A percentile compares a stretch with the other conserved stretches of the same genome.
Conservation (phyloP, 1,140 invertebrate species). For the Streblospio benedicti region DNA sequence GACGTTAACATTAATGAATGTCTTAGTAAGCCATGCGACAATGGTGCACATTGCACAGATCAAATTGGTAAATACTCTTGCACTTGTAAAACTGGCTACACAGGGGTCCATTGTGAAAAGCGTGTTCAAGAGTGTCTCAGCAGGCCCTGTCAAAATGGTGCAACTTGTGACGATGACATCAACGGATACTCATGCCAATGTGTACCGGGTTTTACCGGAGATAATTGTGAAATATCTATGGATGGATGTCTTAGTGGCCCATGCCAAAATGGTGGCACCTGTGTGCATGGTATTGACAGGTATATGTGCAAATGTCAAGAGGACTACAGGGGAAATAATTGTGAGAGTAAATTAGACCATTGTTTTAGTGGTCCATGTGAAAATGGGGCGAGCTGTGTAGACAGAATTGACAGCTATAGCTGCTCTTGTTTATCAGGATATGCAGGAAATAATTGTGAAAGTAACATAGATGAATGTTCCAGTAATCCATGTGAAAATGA, state of each 20-base stretch:
- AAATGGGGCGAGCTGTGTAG: slow-evolving; percentile 18
- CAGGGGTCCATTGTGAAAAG: no score
- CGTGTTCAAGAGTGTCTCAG: neutral
- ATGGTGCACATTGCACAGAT: slow-evolving; percentile 83
- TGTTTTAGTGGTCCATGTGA: no score
- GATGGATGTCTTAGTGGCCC: slow-evolving; percentile 72
- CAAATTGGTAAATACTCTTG: slow-evolving; percentile 54
- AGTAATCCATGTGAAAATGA: neutral
- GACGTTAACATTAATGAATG: slow-evolving; percentile 80
- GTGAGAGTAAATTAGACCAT: no score
- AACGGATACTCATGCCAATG: slow-evolving; percentile 52
- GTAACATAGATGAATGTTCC: slow-evolving; percentile 55
- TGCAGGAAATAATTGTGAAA: slow-evolving; percentile 37
- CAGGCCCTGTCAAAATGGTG: slow-evolving; percentile 81
- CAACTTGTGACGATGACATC: slow-evolving; percentile 77
- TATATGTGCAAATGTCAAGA: slow-evolving; percentile 17
- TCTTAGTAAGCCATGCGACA: slow-evolving; percentile 67
- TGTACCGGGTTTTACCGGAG: slow-evolving; percentile 89
- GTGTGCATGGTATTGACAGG: slow-evolving; percentile 3
- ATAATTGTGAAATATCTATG: slow-evolving; percentile 89
- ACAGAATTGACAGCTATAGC: slow-evolving; percentile 8
- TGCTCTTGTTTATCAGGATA: slow-evolving; percentile 33
- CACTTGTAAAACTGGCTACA: slow-evolving; percentile 58
- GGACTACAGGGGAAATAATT: slow-evolving; percentile 19
- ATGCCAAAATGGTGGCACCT: slow-evolving; percentile 54